phyloP scores from a whole-genome alignment of 2,888 invertebrate species.

The Rotaria macrura region DNA sequence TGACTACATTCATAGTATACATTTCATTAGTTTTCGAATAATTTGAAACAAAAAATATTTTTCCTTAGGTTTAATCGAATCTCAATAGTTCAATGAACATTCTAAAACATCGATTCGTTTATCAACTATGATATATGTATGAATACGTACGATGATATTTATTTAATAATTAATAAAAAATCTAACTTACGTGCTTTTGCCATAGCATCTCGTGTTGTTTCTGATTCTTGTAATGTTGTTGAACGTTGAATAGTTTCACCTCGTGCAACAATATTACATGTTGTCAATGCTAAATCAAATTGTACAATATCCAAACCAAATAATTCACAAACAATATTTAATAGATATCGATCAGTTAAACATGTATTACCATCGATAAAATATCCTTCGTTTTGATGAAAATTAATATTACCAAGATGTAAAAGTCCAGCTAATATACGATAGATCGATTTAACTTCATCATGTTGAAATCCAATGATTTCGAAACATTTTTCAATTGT shows the following conservation, averaged over 20 bases:
- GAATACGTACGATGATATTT: too few relatives aligned
- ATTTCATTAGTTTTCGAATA: too few relatives aligned
- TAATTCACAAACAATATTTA: constrained; percentile 60
- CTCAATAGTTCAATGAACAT: too few relatives aligned
- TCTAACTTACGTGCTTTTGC: constrained; percentile 59
- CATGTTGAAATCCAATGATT: constrained; percentile 64
- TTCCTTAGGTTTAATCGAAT: too few relatives aligned
- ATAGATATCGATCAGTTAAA: constrained; percentile 23
- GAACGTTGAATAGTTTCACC: constrained; percentile 65
- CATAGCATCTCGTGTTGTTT: constrained; percentile 70
- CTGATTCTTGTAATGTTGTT: constrained; percentile 67
- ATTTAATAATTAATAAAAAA: too few relatives aligned
- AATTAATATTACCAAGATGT: constrained; percentile 52
- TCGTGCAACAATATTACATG: constrained; percentile 69
- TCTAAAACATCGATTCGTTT: too few relatives aligned
- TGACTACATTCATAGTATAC: too few relatives aligned
- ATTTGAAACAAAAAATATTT: too few relatives aligned
- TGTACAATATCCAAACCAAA: constrained; percentile 69
- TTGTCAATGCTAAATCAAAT: constrained; percentile 71
- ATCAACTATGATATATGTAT: too few relatives aligned
- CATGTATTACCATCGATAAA: constrained; percentile 31
- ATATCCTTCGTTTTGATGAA: constrained; percentile 33
- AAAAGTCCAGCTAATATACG: constrained; percentile 65
- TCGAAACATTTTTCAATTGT: constrained; percentile 61
- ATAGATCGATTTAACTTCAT: constrained; percentile 64